phyloP scores from a whole-genome alignment of 2,888 invertebrate species.

The Buathra laborator region DNA sequence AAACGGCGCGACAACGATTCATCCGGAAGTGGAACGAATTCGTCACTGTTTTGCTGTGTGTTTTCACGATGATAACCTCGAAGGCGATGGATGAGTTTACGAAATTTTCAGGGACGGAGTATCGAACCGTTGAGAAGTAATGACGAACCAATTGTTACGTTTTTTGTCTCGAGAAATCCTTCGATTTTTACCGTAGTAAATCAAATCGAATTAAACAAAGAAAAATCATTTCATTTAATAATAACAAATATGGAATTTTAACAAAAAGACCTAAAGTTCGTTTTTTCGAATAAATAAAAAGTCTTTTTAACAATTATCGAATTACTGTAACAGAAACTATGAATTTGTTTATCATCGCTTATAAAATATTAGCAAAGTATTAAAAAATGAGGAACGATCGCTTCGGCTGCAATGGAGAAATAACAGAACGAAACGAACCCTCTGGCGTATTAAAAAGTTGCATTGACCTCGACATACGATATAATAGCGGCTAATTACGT shows the following conservation, averaged over 20 bases:
- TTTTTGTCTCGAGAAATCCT: neutral
- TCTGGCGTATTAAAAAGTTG: neutral
- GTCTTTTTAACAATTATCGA: neutral
- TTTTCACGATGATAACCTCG: slow-evolving; percentile 6
- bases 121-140: neutral
- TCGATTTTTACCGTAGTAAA: neutral
- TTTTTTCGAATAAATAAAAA: neutral
- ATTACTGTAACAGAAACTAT: neutral
- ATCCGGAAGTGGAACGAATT: slow-evolving; percentile 20
- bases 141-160: slow-evolving; percentile 4
- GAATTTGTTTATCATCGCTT: neutral
- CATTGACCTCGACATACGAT: neutral
- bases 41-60: neutral
- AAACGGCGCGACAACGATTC: slow-evolving; percentile 1
- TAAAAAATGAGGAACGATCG: neutral
- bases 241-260: neutral
- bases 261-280: neutral
- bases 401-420: neutral
- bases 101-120: slow-evolving; percentile 4
- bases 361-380: neutral
- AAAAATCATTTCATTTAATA: neutral
- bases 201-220: neutral
- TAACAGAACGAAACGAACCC: neutral
- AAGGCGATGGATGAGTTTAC: slow-evolving; percentile 10
- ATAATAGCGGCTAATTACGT: neutral